Conservation (phyloP, 2,888 invertebrate species). For the Rhagonycha lutea region DNA sequence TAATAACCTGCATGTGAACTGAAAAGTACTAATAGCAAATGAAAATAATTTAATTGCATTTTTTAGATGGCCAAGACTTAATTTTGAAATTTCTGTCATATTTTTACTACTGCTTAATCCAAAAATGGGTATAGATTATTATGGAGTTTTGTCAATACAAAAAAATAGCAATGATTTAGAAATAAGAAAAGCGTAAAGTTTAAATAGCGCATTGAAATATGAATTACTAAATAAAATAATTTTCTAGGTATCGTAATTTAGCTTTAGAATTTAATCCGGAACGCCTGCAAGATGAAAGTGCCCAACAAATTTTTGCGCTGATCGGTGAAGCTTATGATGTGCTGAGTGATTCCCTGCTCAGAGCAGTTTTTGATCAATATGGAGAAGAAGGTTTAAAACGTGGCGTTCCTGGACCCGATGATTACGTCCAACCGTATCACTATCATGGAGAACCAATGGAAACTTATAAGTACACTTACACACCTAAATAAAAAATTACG, state of each 20-base stretch:
- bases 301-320: slow-evolving; percentile 62
- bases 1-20: too few species aligned
- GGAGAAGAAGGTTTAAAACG: slow-evolving; percentile 86
- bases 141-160: slow-evolving; percentile 72
- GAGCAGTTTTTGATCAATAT: slow-evolving; percentile 86
- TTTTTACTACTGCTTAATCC: background rate
- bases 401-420: slow-evolving; percentile 72
- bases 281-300: slow-evolving; percentile 63
- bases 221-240: background rate
- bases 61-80: background rate
- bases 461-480: slow-evolving; percentile 64
- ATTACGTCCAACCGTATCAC: slow-evolving; percentile 72
- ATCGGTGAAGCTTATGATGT: slow-evolving; percentile 83
- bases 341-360: slow-evolving; percentile 65
- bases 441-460: slow-evolving; percentile 80
- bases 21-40: background rate
- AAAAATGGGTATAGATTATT: slow-evolving; percentile 75
- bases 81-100: slow-evolving; percentile 13
- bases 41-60: background rate
- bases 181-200: slow-evolving; percentile 70
- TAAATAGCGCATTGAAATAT: background rate
- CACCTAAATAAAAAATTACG: background rate
- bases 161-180: slow-evolving; percentile 67
- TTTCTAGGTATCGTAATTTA: slow-evolving; percentile 51
- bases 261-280: slow-evolving; percentile 59